These are phyloP conservation scores for Drosophila mercatorum DNA, from an alignment of 2,888 invertebrate genomes.

Conservation along the genomic window DNA sequence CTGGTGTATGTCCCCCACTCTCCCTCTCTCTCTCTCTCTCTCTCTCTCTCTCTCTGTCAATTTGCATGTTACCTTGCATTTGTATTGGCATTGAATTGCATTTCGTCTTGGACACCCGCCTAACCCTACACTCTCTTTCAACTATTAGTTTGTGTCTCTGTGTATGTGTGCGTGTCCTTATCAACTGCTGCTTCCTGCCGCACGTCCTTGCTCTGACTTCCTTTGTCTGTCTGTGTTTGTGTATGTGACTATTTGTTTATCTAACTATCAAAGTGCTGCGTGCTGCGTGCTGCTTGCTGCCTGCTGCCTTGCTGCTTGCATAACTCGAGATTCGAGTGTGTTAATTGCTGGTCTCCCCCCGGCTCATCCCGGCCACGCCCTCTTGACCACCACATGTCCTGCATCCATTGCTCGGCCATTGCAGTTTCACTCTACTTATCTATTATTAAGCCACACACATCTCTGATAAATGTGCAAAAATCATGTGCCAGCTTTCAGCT, in stretches of 20 bases:
- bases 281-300: slow-evolving; percentile 71
- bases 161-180: slow-evolving; percentile 47
- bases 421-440: slow-evolving; percentile 46
- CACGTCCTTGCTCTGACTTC: slow-evolving; percentile 69
- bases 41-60: slow-evolving; percentile 59
- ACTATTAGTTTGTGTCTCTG: slow-evolving; percentile 40
- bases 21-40: slow-evolving; percentile 10
- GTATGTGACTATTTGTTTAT: slow-evolving; percentile 66
- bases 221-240: slow-evolving; percentile 57
- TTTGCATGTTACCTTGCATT: slow-evolving; percentile 77
- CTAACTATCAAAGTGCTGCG: slow-evolving; percentile 79
- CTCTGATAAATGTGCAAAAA: slow-evolving; percentile 45
- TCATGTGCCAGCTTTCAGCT: slow-evolving; percentile 19
- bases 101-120: slow-evolving; percentile 18
- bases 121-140: background rate
- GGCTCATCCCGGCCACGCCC: background rate
- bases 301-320: slow-evolving; percentile 70
- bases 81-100: slow-evolving; percentile 72
- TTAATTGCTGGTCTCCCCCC: slow-evolving; percentile 64
- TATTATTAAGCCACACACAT: slow-evolving; percentile 49
- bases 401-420: slow-evolving; percentile 16
- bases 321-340: slow-evolving; percentile 68
- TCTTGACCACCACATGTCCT: slow-evolving; percentile 2
- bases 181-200: slow-evolving; percentile 67
- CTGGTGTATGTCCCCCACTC: slow-evolving; percentile 49